Evolutionary conservation across 2,888 invertebrate genomes (phyloP).

Genomic region (Lithodes maja): DNA sequence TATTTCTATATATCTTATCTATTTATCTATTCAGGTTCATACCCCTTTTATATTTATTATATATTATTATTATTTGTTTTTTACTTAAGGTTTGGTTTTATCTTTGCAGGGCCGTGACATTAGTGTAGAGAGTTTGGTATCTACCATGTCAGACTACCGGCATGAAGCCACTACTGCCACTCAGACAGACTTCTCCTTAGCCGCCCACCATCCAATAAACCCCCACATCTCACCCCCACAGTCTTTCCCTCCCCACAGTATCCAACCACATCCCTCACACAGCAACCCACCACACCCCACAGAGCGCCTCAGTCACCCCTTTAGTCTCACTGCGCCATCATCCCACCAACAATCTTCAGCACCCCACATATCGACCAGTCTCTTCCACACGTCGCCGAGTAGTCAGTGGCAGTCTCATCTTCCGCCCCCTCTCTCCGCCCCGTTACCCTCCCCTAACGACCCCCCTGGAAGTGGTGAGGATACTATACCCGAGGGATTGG

Average conservation of each 20-base stretch:
- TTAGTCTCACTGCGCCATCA: slow-evolving; percentile 40
- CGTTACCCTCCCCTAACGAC: slow-evolving; percentile 46
- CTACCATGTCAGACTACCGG: slow-evolving; percentile 24
- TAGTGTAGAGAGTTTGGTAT: neutral
- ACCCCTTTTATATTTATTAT: too few species aligned
- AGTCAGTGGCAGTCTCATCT: slow-evolving; percentile 46
- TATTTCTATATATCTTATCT: too few species aligned
- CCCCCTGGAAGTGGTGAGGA: slow-evolving; percentile 20
- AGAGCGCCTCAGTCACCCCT: slow-evolving; percentile 29
- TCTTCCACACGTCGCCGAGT: slow-evolving; percentile 47
- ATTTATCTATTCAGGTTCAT: too few species aligned
- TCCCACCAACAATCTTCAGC: slow-evolving; percentile 39
- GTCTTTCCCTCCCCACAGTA: neutral
- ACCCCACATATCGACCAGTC: slow-evolving; percentile 32
- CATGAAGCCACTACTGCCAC: slow-evolving; percentile 59
- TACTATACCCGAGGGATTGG: neutral
- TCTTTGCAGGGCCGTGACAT: slow-evolving; percentile 39
- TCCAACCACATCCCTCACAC: slow-evolving; percentile 11
- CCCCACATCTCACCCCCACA: neutral
- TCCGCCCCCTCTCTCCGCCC: slow-evolving; percentile 35
- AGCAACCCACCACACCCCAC: slow-evolving; percentile 24
- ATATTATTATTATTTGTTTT: too few species aligned
- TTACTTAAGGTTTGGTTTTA: neutral
- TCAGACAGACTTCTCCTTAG: slow-evolving; percentile 57
- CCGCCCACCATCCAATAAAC: slow-evolving; percentile 33